A percentile compares a stretch with the other conserved stretches of the same genome.
Evolutionary conservation across 2,113 vertebrate genomes (phyloP).

Genomic region (Dasyprocta punctata): DNA sequence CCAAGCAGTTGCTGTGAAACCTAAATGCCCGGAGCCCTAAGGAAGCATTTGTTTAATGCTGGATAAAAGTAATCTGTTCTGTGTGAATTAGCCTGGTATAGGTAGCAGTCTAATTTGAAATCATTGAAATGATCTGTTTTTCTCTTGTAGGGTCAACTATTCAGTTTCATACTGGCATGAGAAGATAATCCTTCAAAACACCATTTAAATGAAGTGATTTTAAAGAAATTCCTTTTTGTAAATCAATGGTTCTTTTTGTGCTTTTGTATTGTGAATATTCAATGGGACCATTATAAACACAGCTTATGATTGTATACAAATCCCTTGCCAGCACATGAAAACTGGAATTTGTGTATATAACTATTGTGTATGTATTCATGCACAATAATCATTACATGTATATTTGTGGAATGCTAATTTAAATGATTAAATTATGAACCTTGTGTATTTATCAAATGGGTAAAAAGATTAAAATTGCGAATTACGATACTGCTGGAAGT

Average conservation of each 20-base stretch:
- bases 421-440: conserved; percentile 96
- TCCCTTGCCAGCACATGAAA: conserved; percentile 87
- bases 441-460: conserved; percentile 91
- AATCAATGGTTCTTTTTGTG: conserved; percentile 90
- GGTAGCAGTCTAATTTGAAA: neutral
- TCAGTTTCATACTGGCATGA: conserved; percentile 92
- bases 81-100: neutral
- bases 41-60: neutral
- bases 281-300: conserved; percentile 92
- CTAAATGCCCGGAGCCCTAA: neutral
- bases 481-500: conserved; percentile 83
- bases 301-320: conserved; percentile 85
- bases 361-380: conserved; percentile 88
- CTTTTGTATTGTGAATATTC: conserved; percentile 86
- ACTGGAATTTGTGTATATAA: conserved; percentile 90
- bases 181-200: conserved; percentile 90
- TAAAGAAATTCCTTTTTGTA: conserved; percentile 90
- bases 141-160: conserved; percentile 88
- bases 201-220: conserved; percentile 82
- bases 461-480: conserved; percentile 84
- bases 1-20: too few relatives aligned
- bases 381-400: conserved; percentile 89
- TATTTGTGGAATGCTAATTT: conserved; percentile 99
- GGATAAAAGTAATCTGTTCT: neutral
- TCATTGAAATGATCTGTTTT: conserved; percentile 47